These are phyloP conservation scores for Ceratina australensis DNA, from an alignment of 1,140 invertebrate genomes.

Conservation along the genomic window DNA sequence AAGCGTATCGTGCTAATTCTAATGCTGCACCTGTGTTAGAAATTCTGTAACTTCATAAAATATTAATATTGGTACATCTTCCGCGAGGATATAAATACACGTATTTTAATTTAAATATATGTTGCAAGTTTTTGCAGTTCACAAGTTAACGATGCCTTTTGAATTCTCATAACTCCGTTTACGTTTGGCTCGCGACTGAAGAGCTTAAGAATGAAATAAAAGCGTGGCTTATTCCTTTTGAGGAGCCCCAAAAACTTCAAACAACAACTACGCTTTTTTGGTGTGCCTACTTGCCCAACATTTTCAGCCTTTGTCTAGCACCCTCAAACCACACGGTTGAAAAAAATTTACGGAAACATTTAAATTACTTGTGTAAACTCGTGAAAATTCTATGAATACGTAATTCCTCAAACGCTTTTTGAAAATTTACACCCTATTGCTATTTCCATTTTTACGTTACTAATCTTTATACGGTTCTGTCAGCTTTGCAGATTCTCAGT, in stretches of 20 bases:
- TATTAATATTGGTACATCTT: no score
- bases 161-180: not conserved
- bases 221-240: slow-evolving; percentile 1
- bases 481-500: no score
- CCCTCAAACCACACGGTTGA: no score
- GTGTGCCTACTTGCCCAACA: slow-evolving; percentile 26
- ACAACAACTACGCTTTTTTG: not conserved
- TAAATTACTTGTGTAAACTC: no score
- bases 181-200: not conserved
- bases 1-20: no score
- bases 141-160: not conserved
- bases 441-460: no score
- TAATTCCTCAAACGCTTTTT: not conserved
- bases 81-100: no score
- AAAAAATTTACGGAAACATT: not conserved
- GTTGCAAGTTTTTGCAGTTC: not conserved
- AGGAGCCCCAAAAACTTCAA: slow-evolving; percentile 3
- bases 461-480: no score
- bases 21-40: no score
- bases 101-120: no score
- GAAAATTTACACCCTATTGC: not conserved
- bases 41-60: no score
- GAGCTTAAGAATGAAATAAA: not conserved
- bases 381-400: not conserved
- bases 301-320: slow-evolving; percentile 6